Conservation (phyloP, 1,140 invertebrate species). For the Kradibia gibbosae region DNA sequence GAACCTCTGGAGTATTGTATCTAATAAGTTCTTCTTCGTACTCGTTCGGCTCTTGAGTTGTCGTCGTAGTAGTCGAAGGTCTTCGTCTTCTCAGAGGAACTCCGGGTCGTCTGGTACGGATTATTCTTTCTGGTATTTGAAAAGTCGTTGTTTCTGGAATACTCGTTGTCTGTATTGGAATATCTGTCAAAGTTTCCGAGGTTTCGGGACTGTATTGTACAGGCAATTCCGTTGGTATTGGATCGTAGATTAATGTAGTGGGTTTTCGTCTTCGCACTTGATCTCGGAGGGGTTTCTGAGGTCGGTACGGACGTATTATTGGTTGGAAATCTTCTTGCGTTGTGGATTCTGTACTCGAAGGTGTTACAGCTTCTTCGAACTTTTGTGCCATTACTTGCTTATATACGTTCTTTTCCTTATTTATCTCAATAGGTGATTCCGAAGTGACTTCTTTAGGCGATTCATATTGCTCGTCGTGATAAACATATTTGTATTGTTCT, state of each 20-base stretch:
- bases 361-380: constrained; percentile 38
- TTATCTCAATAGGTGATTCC: neutral
- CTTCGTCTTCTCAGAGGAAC: constrained; percentile 47
- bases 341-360: neutral
- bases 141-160: constrained; percentile 46
- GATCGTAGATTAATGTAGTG: constrained; percentile 47
- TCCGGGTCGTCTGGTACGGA: constrained; percentile 56
- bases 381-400: constrained; percentile 27
- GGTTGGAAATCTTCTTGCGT: constrained; percentile 50
- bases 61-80: constrained; percentile 49
- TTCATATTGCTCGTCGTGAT: neutral
- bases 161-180: constrained; percentile 51
- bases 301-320: constrained; percentile 50
- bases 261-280: constrained; percentile 56
- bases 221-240: constrained; percentile 49
- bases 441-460: neutral
- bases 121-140: constrained; percentile 37
- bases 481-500: constrained; percentile 49
- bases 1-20: constrained; percentile 51
- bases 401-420: constrained; percentile 8
- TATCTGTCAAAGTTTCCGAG: constrained; percentile 50
- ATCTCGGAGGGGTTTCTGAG: constrained; percentile 51
- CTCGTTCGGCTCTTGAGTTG: neutral
- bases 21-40: constrained; percentile 53
- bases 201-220: constrained; percentile 27